Conservation (phyloP, 2,113 vertebrate species). For the Poecile atricapillus region DNA sequence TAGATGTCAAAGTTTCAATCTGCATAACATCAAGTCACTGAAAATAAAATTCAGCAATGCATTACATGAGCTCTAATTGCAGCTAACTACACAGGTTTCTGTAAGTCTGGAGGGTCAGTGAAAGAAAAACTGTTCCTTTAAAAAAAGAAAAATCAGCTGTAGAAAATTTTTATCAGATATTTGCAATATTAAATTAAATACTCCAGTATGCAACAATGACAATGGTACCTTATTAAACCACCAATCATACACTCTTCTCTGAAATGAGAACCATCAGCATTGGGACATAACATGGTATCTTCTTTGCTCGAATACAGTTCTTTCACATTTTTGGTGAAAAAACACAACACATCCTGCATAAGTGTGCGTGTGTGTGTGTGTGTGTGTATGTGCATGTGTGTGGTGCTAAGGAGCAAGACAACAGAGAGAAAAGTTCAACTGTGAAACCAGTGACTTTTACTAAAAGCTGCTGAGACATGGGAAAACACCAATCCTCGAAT, state of each 20-base stretch:
- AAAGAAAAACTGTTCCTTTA: neutral
- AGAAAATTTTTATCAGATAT: neutral
- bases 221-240: neutral
- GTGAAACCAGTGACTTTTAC: neutral
- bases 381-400: too few relatives aligned
- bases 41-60: neutral
- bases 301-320: neutral
- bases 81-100: neutral
- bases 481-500: neutral
- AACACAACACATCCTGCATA: neutral
- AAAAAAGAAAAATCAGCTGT: neutral
- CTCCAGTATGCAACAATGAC: neutral
- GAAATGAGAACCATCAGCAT: neutral
- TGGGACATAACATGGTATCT: neutral
- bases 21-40: neutral
- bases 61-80: neutral
- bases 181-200: neutral
- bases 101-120: neutral
- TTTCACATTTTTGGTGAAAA: neutral
- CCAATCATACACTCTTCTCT: neutral
- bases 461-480: neutral
- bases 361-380: too few relatives aligned
- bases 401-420: neutral
- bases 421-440: neutral
- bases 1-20: neutral